Evolutionary conservation across 2,888 invertebrate species (phyloP), one percentile per base, ranked within the genome.

Genomic region (Tetranychus truncatus): DNA sequence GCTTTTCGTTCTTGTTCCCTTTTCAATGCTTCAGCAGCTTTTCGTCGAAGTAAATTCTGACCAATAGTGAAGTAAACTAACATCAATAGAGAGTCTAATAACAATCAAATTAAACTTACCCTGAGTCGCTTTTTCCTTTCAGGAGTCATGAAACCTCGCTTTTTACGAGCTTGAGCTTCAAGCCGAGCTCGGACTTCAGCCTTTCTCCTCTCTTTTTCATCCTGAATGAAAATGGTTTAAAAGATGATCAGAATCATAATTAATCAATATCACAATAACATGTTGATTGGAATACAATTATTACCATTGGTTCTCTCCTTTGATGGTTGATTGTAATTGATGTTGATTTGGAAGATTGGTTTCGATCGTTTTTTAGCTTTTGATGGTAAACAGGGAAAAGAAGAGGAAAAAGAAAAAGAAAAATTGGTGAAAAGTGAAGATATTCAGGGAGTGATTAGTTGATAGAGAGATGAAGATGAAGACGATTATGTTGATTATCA

Each of bases 1-100:
- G 95, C 95, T 87, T 97, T 96, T 84, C 93, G 90, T 86, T 95
- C 94, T 86, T 97, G 97, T 86, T 99, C 96, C 85, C 95, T 95
- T 87, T 96, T 96, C 87, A 99, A 86, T 86, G 97, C 97, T 85
- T 99, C 97, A 81, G 97, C 97, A 84, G 80, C 80, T 66, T 79
- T 79, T 69, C 78, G 77, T 75, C 80, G 76, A 74, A 80, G 72
- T 66, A 80, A 72, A 74, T 77, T 76, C 79, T 79, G 80, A 34
- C 67, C 4, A 11, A 67, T 7, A 11, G 0, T 15, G 34, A 20
- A 45, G 1, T 45, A 20, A 45, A 34, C 6, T 71, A 9, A 67
- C 67, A 21, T 69, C 20, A 20, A 20, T 69, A 21, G 20, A 72
- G 6, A 5, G 15, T n/a, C 11, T n/a, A 15, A 6, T 7, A 44